These are phyloP conservation scores for Sebastes flavidus DNA, from an alignment of 2,797 vertebrate genomes.

Conservation along the genomic window DNA sequence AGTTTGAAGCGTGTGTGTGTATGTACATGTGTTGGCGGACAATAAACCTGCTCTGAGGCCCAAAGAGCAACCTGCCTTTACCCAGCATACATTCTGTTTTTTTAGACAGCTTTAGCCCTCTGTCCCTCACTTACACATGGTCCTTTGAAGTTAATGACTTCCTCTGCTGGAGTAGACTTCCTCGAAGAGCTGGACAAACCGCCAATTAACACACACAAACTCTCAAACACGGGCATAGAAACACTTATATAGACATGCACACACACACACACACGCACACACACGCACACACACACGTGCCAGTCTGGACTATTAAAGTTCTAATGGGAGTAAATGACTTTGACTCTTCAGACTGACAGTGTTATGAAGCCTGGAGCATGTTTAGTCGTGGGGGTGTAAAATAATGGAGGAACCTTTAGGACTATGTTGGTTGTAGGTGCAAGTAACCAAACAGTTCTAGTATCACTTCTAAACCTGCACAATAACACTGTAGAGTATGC, in stretches of 20 bases:
- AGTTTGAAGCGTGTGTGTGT: background rate
- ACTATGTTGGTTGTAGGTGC: too few species aligned
- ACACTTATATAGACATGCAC: background rate
- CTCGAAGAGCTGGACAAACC: slow-evolving; percentile 45
- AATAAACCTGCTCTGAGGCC: background rate
- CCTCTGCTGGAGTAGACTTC: slow-evolving; percentile 49
- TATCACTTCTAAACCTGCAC: background rate
- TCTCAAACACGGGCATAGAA: slow-evolving; percentile 6
- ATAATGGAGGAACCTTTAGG: background rate
- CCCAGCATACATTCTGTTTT: background rate
- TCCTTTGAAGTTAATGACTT: slow-evolving; percentile 63
- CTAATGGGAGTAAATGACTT: slow-evolving; percentile 17
- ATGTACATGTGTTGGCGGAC: background rate
- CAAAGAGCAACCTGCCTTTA: background rate
- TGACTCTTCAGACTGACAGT: background rate
- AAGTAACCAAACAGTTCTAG: background rate
- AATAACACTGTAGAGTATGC: background rate
- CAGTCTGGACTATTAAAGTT: background rate
- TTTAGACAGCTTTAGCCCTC: background rate
- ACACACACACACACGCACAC: background rate
- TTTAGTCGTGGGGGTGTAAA: background rate
- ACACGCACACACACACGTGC: background rate
- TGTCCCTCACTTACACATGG: background rate
- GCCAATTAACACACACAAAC: slow-evolving; percentile 23
- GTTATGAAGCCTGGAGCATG: background rate